Evolutionary conservation across 2,888 invertebrate species (phyloP).

Genomic region (Gandaritis pyraliata): DNA sequence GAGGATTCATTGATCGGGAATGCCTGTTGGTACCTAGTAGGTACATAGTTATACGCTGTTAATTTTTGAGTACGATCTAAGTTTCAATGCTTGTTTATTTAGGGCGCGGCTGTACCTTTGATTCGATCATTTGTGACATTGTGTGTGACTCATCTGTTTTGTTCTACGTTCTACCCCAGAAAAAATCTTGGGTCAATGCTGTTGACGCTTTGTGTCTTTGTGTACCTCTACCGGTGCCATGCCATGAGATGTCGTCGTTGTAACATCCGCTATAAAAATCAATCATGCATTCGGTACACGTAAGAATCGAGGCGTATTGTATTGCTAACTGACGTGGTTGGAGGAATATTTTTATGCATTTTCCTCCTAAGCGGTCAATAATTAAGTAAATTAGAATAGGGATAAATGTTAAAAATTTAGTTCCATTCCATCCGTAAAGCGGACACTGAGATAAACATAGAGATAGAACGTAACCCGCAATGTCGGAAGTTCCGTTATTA

Average conservation of each 20-base stretch:
- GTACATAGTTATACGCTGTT: too few species aligned
- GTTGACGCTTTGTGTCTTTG: slow-evolving; percentile 10
- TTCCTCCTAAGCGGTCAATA: slow-evolving; percentile 26
- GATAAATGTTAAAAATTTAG: not conserved
- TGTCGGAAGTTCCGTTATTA: too few species aligned
- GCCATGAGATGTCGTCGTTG: slow-evolving; percentile 8
- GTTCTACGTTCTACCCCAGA: not conserved
- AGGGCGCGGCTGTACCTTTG: slow-evolving; percentile 24
- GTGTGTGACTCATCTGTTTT: slow-evolving; percentile 12
- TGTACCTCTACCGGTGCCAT: not conserved
- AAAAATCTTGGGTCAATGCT: not conserved
- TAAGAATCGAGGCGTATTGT: slow-evolving; percentile 18
- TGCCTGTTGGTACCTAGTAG: slow-evolving; percentile 37
- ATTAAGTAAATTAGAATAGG: not conserved
- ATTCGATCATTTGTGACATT: not conserved
- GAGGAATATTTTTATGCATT: slow-evolving; percentile 9
- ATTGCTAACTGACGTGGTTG: slow-evolving; percentile 9
- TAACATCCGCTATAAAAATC: slow-evolving; percentile 33
- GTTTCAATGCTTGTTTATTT: slow-evolving; percentile 10
- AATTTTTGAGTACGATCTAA: slow-evolving; percentile 8
- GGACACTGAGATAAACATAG: not conserved
- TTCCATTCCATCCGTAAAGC: not conserved
- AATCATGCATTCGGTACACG: slow-evolving; percentile 25
- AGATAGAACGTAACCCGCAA: too few species aligned
- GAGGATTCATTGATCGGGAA: slow-evolving; percentile 52